These are phyloP conservation scores for Ammodytes dubius DNA, from an alignment of 2,113 vertebrate species.

Conservation along the genomic window DNA sequence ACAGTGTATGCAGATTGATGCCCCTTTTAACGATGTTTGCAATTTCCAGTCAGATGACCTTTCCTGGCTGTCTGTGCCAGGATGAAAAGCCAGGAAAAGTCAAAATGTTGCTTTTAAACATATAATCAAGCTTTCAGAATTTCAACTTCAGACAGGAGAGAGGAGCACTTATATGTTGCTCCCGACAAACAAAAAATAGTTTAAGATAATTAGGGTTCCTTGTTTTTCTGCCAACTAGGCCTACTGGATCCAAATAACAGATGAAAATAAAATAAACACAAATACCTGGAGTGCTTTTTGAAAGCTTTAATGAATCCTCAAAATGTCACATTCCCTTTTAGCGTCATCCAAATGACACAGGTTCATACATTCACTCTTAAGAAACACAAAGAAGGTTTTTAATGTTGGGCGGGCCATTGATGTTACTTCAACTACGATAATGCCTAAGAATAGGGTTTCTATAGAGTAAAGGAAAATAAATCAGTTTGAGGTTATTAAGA, in stretches of 20 bases:
- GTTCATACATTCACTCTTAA: background rate
- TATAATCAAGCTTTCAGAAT: background rate
- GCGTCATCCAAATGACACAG: background rate
- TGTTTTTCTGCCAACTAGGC: background rate
- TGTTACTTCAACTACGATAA: background rate
- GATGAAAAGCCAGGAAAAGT: background rate
- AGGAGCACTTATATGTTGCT: background rate
- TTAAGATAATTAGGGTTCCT: background rate
- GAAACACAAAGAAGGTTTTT: background rate
- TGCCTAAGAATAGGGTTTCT: background rate
- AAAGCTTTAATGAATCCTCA: background rate
- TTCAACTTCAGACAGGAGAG: background rate
- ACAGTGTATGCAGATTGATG: background rate
- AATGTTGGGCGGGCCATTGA: background rate
- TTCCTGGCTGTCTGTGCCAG: background rate
- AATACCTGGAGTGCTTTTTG: background rate
- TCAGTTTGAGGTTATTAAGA: background rate
- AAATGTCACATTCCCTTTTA: background rate
- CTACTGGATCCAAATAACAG: background rate
- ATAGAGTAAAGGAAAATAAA: background rate
- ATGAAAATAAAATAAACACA: background rate
- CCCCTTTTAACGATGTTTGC: background rate
- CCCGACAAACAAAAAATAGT: background rate
- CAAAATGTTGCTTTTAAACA: background rate
- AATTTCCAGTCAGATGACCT: background rate